Conservation (phyloP, 1,140 invertebrate species). For the Drosophila sulfurigaster region DNA sequence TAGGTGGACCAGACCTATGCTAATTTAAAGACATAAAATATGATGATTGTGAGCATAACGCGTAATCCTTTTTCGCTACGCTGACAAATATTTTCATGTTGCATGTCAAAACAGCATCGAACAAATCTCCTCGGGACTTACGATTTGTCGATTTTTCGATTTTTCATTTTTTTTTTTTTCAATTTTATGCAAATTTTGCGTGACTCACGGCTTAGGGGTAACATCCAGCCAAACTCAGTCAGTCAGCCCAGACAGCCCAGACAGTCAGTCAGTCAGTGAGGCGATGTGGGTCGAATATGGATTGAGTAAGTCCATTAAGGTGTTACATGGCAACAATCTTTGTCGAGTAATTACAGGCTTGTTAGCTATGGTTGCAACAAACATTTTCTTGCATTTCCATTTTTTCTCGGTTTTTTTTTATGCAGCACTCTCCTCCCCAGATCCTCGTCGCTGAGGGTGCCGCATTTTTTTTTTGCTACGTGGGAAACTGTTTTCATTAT, state of each 20-base stretch:
- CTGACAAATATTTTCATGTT: constrained; percentile 76
- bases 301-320: constrained; percentile 69
- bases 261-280: constrained; percentile 20
- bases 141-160: constrained; percentile 28
- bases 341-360: constrained; percentile 79
- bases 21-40: constrained; percentile 57
- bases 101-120: constrained; percentile 67
- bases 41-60: constrained; percentile 51
- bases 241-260: constrained; percentile 6
- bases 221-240: constrained; percentile 28
- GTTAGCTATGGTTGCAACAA: constrained; percentile 81
- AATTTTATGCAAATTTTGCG: constrained; percentile 70
- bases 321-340: constrained; percentile 74
- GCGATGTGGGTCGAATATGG: not conserved
- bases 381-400: constrained; percentile 46
- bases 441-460: constrained; percentile 16
- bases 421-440: not conserved
- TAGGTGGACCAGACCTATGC: constrained; percentile 10
- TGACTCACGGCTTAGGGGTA: constrained; percentile 26
- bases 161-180: constrained; percentile 19
- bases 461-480: constrained; percentile 50
- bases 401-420: constrained; percentile 11
- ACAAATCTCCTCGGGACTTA: not conserved
- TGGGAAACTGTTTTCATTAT: constrained; percentile 66
- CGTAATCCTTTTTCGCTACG: constrained; percentile 44